These are phyloP conservation scores for Cydia splendana DNA, from an alignment of 1,140 invertebrate genomes.

Conservation along the genomic window DNA sequence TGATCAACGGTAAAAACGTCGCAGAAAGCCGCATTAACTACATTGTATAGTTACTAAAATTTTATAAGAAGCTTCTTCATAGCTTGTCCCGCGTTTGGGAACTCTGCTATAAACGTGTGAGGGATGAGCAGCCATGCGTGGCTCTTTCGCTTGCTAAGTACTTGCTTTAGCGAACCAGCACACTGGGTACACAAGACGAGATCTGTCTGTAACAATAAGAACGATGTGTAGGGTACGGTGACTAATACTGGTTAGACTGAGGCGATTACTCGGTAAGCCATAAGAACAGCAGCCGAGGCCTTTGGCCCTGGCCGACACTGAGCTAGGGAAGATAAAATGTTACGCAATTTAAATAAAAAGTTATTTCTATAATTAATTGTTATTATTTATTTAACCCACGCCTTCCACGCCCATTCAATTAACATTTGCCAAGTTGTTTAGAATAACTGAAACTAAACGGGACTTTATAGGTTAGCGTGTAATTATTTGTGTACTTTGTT, in stretches of 20 bases:
- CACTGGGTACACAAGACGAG: neutral
- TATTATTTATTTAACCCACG: conserved; percentile 4
- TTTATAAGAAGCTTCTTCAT: conserved; percentile 14
- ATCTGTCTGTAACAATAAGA: neutral
- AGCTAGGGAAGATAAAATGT: conserved; percentile 15
- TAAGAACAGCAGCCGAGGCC: neutral
- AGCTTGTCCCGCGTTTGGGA: neutral
- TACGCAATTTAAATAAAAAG: conserved; percentile 24
- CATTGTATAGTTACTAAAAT: conserved; percentile 4
- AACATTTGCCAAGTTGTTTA: neutral
- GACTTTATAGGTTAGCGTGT: neutral
- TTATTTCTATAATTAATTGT: conserved; percentile 25
- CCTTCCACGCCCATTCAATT: neutral
- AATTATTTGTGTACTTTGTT: no score
- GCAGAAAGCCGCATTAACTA: neutral
- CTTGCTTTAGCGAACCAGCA: neutral
- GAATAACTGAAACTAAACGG: neutral
- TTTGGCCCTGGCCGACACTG: conserved; percentile 1
- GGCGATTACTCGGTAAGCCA: neutral
- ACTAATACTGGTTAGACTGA: neutral
- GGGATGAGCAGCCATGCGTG: neutral
- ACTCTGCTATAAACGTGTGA: neutral
- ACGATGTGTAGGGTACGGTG: neutral
- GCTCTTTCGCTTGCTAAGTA: neutral
- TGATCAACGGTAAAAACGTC: neutral